Evolutionary conservation across 2,797 vertebrate genomes (phyloP).

Genomic region (Semaprochilodus insignis): DNA sequence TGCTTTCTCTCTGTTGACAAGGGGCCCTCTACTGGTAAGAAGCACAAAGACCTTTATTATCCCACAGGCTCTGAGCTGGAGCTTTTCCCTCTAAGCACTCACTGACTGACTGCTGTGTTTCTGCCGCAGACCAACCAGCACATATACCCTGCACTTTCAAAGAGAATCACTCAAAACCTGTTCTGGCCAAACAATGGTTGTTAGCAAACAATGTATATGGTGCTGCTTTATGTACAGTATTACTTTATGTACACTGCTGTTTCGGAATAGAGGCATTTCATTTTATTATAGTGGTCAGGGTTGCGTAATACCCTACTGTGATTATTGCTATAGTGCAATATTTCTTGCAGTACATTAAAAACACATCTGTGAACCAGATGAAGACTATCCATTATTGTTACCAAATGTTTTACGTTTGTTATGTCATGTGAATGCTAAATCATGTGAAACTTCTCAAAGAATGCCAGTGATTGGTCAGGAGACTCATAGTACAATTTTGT

Average conservation of each 20-base stretch:
- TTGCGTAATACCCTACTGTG: neutral
- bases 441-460: neutral
- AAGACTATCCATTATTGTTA: neutral
- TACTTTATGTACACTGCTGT: neutral
- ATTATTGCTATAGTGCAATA: neutral
- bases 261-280: neutral
- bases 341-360: no score
- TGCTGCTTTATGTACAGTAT: neutral
- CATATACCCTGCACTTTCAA: slow-evolving; percentile 25
- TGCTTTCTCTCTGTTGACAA: slow-evolving; percentile 52
- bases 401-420: neutral
- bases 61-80: slow-evolving; percentile 8
- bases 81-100: neutral
- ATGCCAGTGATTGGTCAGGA: neutral
- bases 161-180: neutral
- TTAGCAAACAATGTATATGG: neutral
- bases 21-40: slow-evolving; percentile 66
- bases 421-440: neutral
- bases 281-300: neutral
- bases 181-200: neutral
- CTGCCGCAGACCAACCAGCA: slow-evolving; percentile 41
- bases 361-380: neutral
- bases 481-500: neutral
- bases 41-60: slow-evolving; percentile 47
- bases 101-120: neutral